Evolutionary conservation across 92 coral and sea anemone genomes (phyloP).

Genomic region (Nematostella vectensis): DNA sequence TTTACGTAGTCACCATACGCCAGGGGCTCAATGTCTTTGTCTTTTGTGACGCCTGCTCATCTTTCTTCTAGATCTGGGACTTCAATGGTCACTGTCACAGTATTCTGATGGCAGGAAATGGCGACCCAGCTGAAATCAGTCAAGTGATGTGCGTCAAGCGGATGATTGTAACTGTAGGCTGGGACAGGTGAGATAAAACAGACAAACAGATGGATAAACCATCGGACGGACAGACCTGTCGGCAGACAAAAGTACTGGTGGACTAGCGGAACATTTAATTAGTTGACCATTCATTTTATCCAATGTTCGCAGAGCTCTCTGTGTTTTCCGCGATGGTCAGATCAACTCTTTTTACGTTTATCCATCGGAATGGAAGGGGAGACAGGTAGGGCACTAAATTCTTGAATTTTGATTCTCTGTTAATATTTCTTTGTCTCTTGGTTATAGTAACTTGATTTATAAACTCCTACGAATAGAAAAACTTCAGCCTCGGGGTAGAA

Average conservation of each 20-base stretch:
- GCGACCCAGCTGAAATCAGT: conserved; percentile 86
- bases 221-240: too few species aligned
- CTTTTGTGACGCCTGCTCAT: too few species aligned
- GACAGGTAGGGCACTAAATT: conserved; percentile 75
- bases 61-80: conserved; percentile 94
- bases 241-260: too few species aligned
- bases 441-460: too few species aligned
- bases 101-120: conserved; percentile 94
- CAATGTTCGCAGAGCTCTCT: conserved; percentile 70
- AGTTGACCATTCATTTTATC: too few species aligned
- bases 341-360: conserved; percentile 91
- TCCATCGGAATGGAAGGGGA: conserved; percentile 97
- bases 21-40: too few species aligned
- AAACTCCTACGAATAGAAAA: too few species aligned
- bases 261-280: too few species aligned
- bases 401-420: too few species aligned
- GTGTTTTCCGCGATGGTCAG: conserved; percentile 90
- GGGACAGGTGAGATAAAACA: conserved; percentile 74
- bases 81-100: conserved; percentile 98
- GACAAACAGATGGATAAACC: neutral
- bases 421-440: too few species aligned
- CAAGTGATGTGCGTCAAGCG: conserved; percentile 88
- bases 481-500: too few species aligned
- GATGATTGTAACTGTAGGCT: conserved; percentile 83
- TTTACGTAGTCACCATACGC: too few species aligned